phyloP scores from a whole-genome alignment of 2,888 invertebrate genomes.

The Steromphala cineraria region DNA sequence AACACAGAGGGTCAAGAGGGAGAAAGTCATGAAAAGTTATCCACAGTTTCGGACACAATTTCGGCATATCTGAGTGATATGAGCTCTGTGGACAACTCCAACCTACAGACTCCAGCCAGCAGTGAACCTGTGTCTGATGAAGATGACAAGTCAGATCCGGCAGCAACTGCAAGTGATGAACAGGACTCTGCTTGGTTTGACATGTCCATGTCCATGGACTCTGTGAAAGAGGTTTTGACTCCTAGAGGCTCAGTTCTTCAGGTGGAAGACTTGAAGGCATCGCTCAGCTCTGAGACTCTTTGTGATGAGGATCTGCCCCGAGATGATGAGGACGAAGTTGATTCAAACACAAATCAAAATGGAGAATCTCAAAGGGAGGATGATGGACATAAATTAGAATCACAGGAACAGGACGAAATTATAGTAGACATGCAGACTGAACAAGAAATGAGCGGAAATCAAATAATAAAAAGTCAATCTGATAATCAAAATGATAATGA shows the following conservation, averaged over 20 bases:
- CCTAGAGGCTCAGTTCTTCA: background rate
- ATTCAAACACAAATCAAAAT: background rate
- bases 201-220: background rate
- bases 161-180: background rate
- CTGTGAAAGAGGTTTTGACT: background rate
- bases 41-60: background rate
- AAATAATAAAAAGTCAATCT: no score
- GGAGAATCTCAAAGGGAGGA: background rate
- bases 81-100: constrained; percentile 14
- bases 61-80: constrained; percentile 6
- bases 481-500: no score
- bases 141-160: background rate
- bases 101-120: background rate
- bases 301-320: background rate
- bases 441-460: no score
- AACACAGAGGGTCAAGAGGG: background rate
- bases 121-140: background rate
- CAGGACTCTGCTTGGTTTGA: constrained; percentile 9
- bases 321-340: background rate
- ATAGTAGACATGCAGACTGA: no score
- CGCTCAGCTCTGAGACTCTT: constrained; percentile 7
- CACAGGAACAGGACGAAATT: no score
- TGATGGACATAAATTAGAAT: no score
- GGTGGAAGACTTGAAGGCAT: background rate
- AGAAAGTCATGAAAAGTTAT: background rate